Conservation (phyloP, 2,888 invertebrate species). For the Coenonympha glycerion region DNA sequence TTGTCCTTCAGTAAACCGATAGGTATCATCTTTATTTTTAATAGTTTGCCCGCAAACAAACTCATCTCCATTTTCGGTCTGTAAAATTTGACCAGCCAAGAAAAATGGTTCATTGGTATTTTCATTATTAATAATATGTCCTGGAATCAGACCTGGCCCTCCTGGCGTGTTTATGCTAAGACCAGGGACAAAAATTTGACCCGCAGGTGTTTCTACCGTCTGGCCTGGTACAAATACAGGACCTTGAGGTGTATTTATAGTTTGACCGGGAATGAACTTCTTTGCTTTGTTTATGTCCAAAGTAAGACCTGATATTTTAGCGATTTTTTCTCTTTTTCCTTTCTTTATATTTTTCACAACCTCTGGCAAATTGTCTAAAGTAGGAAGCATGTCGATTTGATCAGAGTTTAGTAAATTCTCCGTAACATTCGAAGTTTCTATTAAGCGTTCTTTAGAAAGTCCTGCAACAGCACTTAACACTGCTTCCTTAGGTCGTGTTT, state of each 20-base stretch:
- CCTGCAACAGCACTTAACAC: conserved; percentile 68
- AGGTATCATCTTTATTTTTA: conserved; percentile 71
- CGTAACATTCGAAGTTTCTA: conserved; percentile 76
- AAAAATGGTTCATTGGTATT: conserved; percentile 78
- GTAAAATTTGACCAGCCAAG: conserved; percentile 81
- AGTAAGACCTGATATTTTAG: conserved; percentile 79
- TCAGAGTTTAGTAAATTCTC: conserved; percentile 75
- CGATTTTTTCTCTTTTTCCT: conserved; percentile 75
- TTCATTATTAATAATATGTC: conserved; percentile 79
- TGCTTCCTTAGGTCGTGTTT: conserved; percentile 61
- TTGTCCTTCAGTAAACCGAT: conserved; percentile 78
- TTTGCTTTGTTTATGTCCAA: conserved; percentile 80
- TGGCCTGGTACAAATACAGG: conserved; percentile 85
- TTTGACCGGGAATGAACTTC: conserved; percentile 83
- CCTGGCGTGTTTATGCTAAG: conserved; percentile 81
- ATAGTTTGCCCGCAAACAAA: conserved; percentile 81
- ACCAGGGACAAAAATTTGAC: conserved; percentile 83
- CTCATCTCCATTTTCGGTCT: conserved; percentile 72
- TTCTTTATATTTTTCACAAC: conserved; percentile 78
- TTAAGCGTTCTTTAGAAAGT: conserved; percentile 75
- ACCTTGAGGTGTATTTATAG: conserved; percentile 81
- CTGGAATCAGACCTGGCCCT: conserved; percentile 83
- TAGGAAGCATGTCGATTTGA: conserved; percentile 77
- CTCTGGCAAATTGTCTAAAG: conserved; percentile 78
- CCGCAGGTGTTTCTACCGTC: conserved; percentile 81